phyloP scores from a whole-genome alignment of 2,888 invertebrate species.

The Cataglyphis rosenhaueri region DNA sequence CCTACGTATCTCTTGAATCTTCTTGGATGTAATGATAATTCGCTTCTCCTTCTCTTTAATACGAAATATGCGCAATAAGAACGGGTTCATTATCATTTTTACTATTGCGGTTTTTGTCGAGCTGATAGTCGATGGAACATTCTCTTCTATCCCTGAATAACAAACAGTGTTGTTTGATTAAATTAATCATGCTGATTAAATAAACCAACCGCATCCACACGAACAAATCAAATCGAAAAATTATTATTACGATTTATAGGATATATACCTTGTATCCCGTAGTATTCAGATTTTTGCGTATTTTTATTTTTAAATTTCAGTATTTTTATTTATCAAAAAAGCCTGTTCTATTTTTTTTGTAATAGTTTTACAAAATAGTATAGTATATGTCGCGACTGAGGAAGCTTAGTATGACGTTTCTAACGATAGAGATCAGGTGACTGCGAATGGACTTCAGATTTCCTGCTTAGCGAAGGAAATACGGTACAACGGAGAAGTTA shows the following conservation, averaged over 20 bases:
- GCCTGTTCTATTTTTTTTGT: neutral
- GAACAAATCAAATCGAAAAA: conserved; percentile 4
- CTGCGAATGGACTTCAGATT: conserved; percentile 61
- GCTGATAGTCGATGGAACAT: conserved; percentile 14
- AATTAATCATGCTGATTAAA: conserved; percentile 29
- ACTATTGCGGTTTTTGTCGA: conserved; percentile 12
- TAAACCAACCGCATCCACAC: conserved; percentile 8
- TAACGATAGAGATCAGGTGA: conserved; percentile 41
- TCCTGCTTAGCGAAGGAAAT: conserved; percentile 62
- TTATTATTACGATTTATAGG: conserved; percentile 11
- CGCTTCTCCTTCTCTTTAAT: conserved; percentile 23
- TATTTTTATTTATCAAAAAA: conserved; percentile 9
- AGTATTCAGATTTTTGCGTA: neutral
- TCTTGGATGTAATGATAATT: conserved; percentile 15
- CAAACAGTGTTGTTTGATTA: neutral
- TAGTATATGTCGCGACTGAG: neutral
- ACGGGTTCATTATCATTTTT: conserved; percentile 41
- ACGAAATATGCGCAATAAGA: conserved; percentile 20
- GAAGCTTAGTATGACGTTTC: conserved; percentile 22
- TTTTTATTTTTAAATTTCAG: neutral
- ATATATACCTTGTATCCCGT: neutral
- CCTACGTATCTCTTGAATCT: conserved; percentile 18
- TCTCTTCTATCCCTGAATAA: conserved; percentile 13
- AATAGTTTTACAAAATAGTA: neutral
- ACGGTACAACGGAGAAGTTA: conserved; percentile 69